These are phyloP conservation scores for Neoitamus cyanurus DNA, from an alignment of 2,888 invertebrate genomes.

Conservation along the genomic window DNA sequence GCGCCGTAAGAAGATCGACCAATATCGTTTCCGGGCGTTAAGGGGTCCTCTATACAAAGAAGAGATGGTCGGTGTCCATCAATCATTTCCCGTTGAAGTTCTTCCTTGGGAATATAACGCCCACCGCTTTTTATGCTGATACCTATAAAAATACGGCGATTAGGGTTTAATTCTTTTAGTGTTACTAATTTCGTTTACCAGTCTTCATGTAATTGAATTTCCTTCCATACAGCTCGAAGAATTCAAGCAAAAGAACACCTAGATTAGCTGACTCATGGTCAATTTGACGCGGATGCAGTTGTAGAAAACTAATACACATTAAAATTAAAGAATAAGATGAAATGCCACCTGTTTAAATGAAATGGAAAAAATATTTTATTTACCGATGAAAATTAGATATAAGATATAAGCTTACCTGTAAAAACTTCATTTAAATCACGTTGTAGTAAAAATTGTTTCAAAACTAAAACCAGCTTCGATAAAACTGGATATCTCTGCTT, in stretches of 20 bases:
- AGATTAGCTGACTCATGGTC: constrained; percentile 80
- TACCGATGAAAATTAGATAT: neutral
- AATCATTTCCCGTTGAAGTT: constrained; percentile 91
- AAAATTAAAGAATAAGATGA: constrained; percentile 98
- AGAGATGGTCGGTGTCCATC: constrained; percentile 94
- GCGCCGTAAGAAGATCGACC: constrained; percentile 93
- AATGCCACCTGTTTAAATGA: constrained; percentile 78
- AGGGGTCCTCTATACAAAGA: constrained; percentile 97
- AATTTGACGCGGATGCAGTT: constrained; percentile 89
- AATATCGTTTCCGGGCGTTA: constrained; percentile 96
- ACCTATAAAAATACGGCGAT: constrained; percentile 54
- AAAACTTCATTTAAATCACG: constrained; percentile 99
- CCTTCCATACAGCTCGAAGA: constrained; percentile 96
- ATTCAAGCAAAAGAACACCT: constrained; percentile 94
- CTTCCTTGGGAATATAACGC: constrained; percentile 92
- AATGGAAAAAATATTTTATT: neutral
- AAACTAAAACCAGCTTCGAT: constrained; percentile 93
- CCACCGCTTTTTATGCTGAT: constrained; percentile 95
- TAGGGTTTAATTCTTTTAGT: neutral
- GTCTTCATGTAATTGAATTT: constrained; percentile 97
- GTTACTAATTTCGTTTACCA: constrained; percentile 66
- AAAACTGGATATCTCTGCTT: constrained; percentile 90
- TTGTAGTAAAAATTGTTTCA: constrained; percentile 98
- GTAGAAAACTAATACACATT: constrained; percentile 97
- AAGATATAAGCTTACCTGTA: constrained; percentile 70